phyloP scores from a whole-genome alignment of 2,797 vertebrate genomes.

The Hyperoplus immaculatus region DNA sequence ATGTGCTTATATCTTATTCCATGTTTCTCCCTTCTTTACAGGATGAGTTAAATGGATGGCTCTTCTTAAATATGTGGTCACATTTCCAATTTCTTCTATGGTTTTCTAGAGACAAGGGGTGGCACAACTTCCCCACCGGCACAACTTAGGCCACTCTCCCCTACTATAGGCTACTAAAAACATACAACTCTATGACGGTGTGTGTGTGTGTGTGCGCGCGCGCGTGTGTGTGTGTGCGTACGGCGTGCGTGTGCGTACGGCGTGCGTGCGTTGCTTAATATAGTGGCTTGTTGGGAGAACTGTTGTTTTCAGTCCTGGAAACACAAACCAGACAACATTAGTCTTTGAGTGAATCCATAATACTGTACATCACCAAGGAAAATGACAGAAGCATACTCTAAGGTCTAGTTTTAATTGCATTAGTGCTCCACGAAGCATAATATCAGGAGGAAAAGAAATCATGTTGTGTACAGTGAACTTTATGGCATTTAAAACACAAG shows the following conservation, averaged over 20 bases:
- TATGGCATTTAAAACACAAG: slow-evolving; percentile 3
- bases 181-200: slow-evolving; percentile 10
- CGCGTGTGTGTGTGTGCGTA: background rate
- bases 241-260: background rate
- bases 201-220: slow-evolving; percentile 3
- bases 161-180: slow-evolving; percentile 4
- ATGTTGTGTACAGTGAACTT: background rate
- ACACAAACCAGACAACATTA: slow-evolving; percentile 2
- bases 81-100: no score
- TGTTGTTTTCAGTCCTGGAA: background rate
- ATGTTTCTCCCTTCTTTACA: no score
- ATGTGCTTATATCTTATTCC: no score
- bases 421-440: slow-evolving; percentile 25
- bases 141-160: background rate
- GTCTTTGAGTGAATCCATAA: slow-evolving; percentile 35
- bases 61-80: no score
- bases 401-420: slow-evolving; percentile 44
- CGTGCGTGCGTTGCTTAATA: slow-evolving; percentile 32
- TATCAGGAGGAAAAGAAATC: slow-evolving; percentile 15
- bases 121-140: no score
- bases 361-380: slow-evolving; percentile 31
- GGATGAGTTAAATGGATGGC: no score
- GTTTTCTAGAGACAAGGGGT: no score
- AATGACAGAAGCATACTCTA: slow-evolving; percentile 27
- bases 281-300: background rate